These are phyloP conservation scores for Liodrosophila aerea DNA, from an alignment of 2,888 invertebrate species.

Conservation along the genomic window DNA sequence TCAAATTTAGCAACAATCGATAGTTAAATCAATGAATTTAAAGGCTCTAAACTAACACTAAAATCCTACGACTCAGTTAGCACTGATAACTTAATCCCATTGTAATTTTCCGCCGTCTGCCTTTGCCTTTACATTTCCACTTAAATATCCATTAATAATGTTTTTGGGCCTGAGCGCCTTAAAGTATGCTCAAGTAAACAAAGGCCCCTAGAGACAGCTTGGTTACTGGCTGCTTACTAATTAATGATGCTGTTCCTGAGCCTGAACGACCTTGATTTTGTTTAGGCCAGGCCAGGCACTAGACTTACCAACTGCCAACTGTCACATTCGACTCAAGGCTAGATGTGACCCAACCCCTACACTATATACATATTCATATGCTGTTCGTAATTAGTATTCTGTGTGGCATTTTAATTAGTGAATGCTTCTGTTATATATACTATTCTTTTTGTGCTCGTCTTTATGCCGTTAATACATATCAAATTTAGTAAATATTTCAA, in stretches of 20 bases:
- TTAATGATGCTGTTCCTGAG: conserved; percentile 59
- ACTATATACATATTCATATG: conserved; percentile 29
- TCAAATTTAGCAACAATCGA: too few species aligned
- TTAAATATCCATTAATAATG: conserved; percentile 21
- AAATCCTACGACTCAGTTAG: too few species aligned
- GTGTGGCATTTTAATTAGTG: conserved; percentile 67
- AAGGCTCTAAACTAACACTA: too few species aligned
- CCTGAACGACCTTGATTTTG: conserved; percentile 40
- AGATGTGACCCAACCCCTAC: background rate
- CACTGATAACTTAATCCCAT: background rate
- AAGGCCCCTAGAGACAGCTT: background rate
- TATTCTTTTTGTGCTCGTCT: conserved; percentile 28
- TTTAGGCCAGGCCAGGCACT: conserved; percentile 2
- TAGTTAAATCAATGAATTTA: too few species aligned
- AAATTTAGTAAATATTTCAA: conserved; percentile 35
- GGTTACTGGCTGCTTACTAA: conserved; percentile 54
- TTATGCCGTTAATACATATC: conserved; percentile 9
- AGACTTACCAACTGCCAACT: background rate
- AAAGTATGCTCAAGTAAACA: conserved; percentile 3
- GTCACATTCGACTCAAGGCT: conserved; percentile 35
- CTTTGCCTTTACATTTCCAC: background rate
- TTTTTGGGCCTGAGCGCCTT: conserved; percentile 11
- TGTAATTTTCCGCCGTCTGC: background rate
- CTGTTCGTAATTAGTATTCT: conserved; percentile 16
- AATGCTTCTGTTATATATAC: conserved; percentile 8